phyloP scores from a whole-genome alignment of 2,113 vertebrate genomes.

The Aspidoscelis tigris region DNA sequence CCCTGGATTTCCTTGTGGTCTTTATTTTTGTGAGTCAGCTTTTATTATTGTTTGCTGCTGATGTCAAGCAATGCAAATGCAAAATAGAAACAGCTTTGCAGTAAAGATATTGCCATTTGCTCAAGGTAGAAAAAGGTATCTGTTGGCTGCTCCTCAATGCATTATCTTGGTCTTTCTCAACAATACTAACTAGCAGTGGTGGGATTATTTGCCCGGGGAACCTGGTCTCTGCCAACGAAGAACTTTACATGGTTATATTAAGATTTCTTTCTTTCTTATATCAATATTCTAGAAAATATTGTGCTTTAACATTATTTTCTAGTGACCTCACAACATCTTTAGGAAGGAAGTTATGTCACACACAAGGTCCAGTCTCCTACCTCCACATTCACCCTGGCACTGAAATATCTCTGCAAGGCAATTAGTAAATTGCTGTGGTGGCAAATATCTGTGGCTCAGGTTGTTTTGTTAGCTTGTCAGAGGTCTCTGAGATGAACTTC shows the following conservation, averaged over 20 bases:
- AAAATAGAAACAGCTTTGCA: constrained; percentile 68
- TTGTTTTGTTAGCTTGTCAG: too few species aligned
- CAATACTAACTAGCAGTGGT: constrained; percentile 8
- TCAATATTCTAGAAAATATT: neutral
- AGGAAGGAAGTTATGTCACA: neutral
- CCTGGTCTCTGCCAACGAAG: neutral
- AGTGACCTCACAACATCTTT: neutral
- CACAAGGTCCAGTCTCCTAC: neutral
- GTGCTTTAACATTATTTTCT: neutral
- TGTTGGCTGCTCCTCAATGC: constrained; percentile 47
- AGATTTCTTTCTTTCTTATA: neutral
- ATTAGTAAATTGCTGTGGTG: neutral
- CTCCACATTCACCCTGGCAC: neutral
- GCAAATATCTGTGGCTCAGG: too few species aligned
- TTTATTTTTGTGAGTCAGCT: constrained; percentile 60
- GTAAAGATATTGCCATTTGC: constrained; percentile 36
- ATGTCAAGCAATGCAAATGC: constrained; percentile 68
- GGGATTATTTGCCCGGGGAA: constrained; percentile 13
- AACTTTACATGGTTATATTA: constrained; percentile 5
- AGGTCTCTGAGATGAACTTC: too few species aligned
- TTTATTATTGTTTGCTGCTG: constrained; percentile 65
- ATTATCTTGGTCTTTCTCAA: constrained; percentile 45
- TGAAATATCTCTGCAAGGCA: neutral
- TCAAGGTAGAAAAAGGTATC: constrained; percentile 22
- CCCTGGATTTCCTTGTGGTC: constrained; percentile 49